Percentiles rank a stretch among this genome's conserved stretches.
Evolutionary conservation across 1,140 invertebrate genomes (phyloP).

Genomic region (Meloidogyne exigua): DNA sequence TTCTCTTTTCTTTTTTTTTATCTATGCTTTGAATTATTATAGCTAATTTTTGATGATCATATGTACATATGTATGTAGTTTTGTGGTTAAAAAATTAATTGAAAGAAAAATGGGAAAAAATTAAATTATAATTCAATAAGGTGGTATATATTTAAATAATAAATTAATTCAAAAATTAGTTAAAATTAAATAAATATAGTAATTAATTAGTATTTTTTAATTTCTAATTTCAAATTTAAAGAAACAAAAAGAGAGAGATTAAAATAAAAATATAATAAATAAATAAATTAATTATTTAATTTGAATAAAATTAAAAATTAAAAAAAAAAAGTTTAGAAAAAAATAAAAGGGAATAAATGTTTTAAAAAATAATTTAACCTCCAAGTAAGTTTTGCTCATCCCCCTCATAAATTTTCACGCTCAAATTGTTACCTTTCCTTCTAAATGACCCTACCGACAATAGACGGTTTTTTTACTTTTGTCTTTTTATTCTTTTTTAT

Average conservation of each 20-base stretch:
- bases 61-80: not conserved
- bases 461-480: not conserved
- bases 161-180: too few species aligned
- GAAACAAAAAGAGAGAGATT: too few species aligned
- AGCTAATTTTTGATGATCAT: not conserved
- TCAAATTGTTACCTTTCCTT: constrained; percentile 2
- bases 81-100: not conserved
- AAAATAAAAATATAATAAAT: not conserved
- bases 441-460: not conserved
- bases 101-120: not conserved
- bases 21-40: not conserved
- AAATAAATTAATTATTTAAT: too few species aligned
- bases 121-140: not conserved
- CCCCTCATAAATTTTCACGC: not conserved
- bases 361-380: constrained; percentile 6
- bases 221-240: too few species aligned
- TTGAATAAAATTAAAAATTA: too few species aligned
- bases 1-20: not conserved
- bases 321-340: too few species aligned
- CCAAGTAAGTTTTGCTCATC: not conserved
- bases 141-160: too few species aligned
- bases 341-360: not conserved
- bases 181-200: too few species aligned
- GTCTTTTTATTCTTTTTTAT: too few species aligned
- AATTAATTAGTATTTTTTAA: too few species aligned